A percentile compares a stretch with the other conserved stretches of the same genome.
These are phyloP conservation scores for Glyptemys insculpta DNA, from an alignment of 2,797 vertebrate species.

Conservation along the genomic window DNA sequence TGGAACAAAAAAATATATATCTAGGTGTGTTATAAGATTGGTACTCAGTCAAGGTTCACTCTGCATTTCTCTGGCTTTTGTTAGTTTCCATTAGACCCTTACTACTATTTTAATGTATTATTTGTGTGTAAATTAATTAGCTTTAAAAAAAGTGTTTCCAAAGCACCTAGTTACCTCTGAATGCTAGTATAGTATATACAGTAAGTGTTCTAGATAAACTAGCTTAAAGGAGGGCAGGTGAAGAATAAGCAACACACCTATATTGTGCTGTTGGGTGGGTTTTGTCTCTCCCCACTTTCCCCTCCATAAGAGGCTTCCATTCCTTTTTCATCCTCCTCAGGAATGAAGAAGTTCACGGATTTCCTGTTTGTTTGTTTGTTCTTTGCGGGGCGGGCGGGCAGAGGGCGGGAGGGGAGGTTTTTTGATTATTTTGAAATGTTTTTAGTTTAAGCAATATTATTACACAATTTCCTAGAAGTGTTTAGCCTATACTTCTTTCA, in stretches of 20 bases:
- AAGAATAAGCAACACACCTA: conserved; percentile 15
- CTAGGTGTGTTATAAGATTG: not conserved
- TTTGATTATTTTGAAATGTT: not conserved
- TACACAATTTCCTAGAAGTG: not conserved
- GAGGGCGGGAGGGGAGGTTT: not conserved
- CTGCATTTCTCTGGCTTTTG: conserved; percentile 29
- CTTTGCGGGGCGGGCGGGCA: not conserved
- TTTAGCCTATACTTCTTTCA: conserved; percentile 61
- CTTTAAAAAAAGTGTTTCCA: conserved; percentile 84
- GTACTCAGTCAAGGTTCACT: conserved; percentile 25
- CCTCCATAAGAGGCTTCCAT: conserved; percentile 39
- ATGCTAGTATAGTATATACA: conserved; percentile 57
- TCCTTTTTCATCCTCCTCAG: conserved; percentile 1
- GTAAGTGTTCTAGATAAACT: conserved; percentile 56
- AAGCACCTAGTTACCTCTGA: conserved; percentile 78
- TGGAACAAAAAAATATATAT: conserved; percentile 41
- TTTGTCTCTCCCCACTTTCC: not conserved
- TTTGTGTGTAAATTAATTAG: conserved; percentile 78
- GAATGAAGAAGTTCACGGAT: not conserved
- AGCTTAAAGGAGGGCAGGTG: not conserved
- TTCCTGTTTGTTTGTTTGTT: not conserved
- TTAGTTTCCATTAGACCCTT: conserved; percentile 15
- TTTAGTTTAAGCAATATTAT: not conserved
- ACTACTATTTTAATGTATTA: conserved; percentile 53
- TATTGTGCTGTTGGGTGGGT: not conserved